Conservation (phyloP, 2,888 invertebrate genomes). For the Gerosis bhagava region DNA sequence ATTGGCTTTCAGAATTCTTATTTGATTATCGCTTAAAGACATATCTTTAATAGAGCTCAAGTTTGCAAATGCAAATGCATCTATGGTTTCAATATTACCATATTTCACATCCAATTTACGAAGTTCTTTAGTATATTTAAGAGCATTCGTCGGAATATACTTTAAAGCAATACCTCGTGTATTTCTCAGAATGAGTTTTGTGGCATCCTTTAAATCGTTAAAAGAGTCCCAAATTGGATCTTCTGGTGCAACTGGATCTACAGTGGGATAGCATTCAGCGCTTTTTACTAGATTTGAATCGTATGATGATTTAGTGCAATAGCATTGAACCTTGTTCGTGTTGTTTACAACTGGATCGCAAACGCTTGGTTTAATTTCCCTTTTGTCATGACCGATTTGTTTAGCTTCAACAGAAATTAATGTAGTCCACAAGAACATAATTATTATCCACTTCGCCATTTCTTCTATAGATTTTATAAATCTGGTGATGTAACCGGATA, state of each 20-base stretch:
- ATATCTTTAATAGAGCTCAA: conserved; percentile 84
- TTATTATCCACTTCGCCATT: conserved; percentile 56
- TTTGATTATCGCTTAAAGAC: conserved; percentile 85
- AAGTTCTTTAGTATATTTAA: conserved; percentile 82
- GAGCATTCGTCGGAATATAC: conserved; percentile 85
- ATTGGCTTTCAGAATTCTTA: conserved; percentile 82
- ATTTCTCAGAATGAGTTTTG: conserved; percentile 85
- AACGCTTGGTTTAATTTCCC: conserved; percentile 47
- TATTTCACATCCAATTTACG: conserved; percentile 84
- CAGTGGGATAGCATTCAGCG: conserved; percentile 88
- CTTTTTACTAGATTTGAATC: conserved; percentile 69
- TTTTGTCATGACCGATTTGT: conserved; percentile 48
- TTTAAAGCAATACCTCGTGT: conserved; percentile 84
- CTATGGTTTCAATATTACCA: conserved; percentile 85
- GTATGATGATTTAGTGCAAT: conserved; percentile 47
- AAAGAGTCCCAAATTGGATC: conserved; percentile 87
- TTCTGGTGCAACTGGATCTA: conserved; percentile 77
- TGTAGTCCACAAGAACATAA: conserved; percentile 46
- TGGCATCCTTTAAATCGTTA: conserved; percentile 82
- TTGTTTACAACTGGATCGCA: conserved; percentile 58
- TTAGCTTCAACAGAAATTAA: conserved; percentile 53
- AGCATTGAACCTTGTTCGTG: conserved; percentile 62
- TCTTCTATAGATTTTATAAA: conserved; percentile 26
- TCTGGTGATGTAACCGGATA: conserved; percentile 27
- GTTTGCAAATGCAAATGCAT: conserved; percentile 88